phyloP scores from a whole-genome alignment of 64 coral and sea anemone genomes.

The Catalaphyllia jardinei region DNA sequence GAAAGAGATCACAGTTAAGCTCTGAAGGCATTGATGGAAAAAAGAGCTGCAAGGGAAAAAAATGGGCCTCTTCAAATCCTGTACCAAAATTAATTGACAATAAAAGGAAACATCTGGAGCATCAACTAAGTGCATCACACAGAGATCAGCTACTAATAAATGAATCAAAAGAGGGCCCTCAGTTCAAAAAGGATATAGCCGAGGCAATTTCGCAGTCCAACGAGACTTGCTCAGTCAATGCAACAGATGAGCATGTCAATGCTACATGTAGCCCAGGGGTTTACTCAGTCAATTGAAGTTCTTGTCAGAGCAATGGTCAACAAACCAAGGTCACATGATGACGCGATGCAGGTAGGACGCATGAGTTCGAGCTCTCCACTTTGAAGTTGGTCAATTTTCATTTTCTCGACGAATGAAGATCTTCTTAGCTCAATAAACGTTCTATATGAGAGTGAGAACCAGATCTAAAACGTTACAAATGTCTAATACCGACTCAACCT shows the following conservation, averaged over 20 bases:
- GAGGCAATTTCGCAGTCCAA: conserved; percentile 42
- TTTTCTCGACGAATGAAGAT: no score
- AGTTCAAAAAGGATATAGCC: conserved; percentile 58
- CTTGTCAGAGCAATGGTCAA: neutral
- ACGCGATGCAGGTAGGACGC: no score
- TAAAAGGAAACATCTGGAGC: conserved; percentile 31
- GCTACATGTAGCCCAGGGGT: neutral
- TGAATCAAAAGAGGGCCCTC: conserved; percentile 49
- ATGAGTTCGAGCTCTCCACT: no score
- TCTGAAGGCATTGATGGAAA: conserved; percentile 36
- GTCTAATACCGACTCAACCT: no score
- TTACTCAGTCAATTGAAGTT: conserved; percentile 1
- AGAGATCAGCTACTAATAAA: conserved; percentile 37
- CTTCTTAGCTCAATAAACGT: no score
- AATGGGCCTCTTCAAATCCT: conserved; percentile 4
- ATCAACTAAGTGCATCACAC: conserved; percentile 29
- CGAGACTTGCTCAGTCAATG: conserved; percentile 52
- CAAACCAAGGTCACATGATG: no score
- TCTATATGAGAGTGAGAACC: no score
- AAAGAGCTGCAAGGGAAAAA: conserved; percentile 24
- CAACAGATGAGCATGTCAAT: conserved; percentile 40
- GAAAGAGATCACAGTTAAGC: conserved; percentile 14
- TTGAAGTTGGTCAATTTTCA: no score
- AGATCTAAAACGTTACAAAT: no score
- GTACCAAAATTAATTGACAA: conserved; percentile 45